These are phyloP conservation scores for Drosophila suboccidentalis DNA, from an alignment of 2,888 invertebrate genomes.

Conservation along the genomic window DNA sequence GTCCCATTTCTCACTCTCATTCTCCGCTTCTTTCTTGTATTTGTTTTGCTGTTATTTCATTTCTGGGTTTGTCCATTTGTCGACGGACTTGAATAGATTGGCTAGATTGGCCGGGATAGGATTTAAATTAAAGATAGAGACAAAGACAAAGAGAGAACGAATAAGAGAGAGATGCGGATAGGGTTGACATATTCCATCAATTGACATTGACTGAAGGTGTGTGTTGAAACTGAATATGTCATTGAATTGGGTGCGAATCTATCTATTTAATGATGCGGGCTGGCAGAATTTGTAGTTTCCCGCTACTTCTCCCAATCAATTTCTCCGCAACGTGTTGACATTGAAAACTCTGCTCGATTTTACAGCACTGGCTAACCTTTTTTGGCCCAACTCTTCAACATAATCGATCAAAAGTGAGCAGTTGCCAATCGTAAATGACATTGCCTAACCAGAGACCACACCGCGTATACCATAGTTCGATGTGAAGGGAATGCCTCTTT, in stretches of 20 bases:
- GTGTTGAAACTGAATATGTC: conserved; percentile 17
- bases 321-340: conserved; percentile 1
- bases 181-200: conserved; percentile 29
- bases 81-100: conserved; percentile 6
- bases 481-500: conserved; percentile 2
- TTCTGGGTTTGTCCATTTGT: conserved; percentile 12
- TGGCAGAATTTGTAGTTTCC: conserved; percentile 6
- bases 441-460: conserved; percentile 16
- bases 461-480: neutral
- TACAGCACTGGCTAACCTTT: neutral
- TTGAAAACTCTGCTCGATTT: conserved; percentile 6
- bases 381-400: conserved; percentile 19
- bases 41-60: conserved; percentile 19
- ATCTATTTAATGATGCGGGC: conserved; percentile 38
- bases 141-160: neutral
- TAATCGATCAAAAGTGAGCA: conserved; percentile 69
- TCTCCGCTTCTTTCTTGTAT: conserved; percentile 1
- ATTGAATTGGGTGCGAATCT: conserved; percentile 20
- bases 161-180: conserved; percentile 3
- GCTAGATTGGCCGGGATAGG: conserved; percentile 2
- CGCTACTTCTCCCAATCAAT: neutral
- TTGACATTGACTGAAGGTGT: conserved; percentile 12
- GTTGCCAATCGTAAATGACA: conserved; percentile 48
- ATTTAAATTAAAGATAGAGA: conserved; percentile 14
- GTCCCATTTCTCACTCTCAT: conserved; percentile 11